A percentile compares a stretch with the other conserved stretches of the same genome.
Evolutionary conservation across 1,140 invertebrate species (phyloP).

Genomic region (Tetramorium simillimum): DNA sequence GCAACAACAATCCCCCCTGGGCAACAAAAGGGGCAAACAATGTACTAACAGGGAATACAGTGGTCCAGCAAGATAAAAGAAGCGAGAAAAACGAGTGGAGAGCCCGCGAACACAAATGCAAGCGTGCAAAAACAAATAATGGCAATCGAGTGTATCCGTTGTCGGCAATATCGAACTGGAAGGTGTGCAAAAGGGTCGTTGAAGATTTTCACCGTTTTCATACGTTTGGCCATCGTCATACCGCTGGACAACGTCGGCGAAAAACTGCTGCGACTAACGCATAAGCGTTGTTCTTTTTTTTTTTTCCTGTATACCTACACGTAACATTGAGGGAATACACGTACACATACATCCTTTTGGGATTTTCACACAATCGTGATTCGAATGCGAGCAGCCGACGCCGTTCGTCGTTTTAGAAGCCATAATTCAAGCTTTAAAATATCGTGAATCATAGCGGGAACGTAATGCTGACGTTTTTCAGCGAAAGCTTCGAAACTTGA

Average conservation of each 20-base stretch:
- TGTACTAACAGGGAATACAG: conserved; percentile 26
- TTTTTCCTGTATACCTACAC: neutral
- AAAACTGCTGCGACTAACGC: neutral
- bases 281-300: neutral
- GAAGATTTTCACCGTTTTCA: conserved; percentile 13
- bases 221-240: neutral
- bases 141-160: conserved; percentile 38
- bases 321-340: neutral
- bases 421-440: conserved; percentile 36
- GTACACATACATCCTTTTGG: neutral
- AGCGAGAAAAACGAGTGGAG: conserved; percentile 28
- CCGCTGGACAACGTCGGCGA: neutral
- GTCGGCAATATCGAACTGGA: conserved; percentile 10
- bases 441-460: conserved; percentile 11
- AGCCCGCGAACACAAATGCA: neutral
- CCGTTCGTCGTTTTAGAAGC: neutral
- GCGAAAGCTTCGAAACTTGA: neutral
- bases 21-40: conserved; percentile 31
- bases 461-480: conserved; percentile 12
- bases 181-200: conserved; percentile 22
- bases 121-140: conserved; percentile 52
- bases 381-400: neutral
- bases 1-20: conserved; percentile 25
- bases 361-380: conserved; percentile 6
- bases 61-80: conserved; percentile 7